Conservation (phyloP, 2,797 vertebrate species). For the Simalia tracyae region DNA sequence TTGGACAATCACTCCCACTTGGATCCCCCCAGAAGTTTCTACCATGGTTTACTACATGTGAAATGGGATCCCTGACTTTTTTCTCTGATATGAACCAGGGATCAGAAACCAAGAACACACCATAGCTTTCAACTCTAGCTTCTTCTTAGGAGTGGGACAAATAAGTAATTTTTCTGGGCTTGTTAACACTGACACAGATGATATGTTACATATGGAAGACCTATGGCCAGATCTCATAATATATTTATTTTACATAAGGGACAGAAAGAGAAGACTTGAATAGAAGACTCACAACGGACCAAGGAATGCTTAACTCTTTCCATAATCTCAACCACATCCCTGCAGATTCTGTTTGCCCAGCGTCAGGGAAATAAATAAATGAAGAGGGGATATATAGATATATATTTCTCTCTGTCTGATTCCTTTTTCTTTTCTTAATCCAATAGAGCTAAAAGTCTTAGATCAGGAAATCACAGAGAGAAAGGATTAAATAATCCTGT, state of each 20-base stretch:
- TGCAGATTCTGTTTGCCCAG: too few relatives aligned
- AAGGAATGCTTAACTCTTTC: not conserved
- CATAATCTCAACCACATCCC: not conserved
- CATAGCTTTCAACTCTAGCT: not conserved
- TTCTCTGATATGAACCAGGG: not conserved
- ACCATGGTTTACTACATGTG: too few relatives aligned
- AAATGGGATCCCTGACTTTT: too few relatives aligned
- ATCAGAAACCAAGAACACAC: not conserved
- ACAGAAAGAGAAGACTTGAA: not conserved
- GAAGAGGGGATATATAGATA: not conserved
- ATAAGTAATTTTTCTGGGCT: not conserved
- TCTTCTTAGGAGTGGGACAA: not conserved
- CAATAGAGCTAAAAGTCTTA: not conserved
- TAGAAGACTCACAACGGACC: too few relatives aligned
- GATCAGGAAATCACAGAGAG: not conserved
- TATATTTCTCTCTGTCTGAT: not conserved
- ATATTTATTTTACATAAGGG: not conserved
- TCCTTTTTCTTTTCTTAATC: not conserved
- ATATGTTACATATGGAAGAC: not conserved
- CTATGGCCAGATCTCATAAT: not conserved
- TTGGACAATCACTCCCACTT: too few relatives aligned
- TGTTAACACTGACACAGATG: not conserved
- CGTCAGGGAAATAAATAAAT: too few relatives aligned
- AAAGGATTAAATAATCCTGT: not conserved
- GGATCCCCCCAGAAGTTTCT: too few relatives aligned